Evolutionary conservation across 2,888 invertebrate genomes (phyloP).

Genomic region (Orgyia antiqua): DNA sequence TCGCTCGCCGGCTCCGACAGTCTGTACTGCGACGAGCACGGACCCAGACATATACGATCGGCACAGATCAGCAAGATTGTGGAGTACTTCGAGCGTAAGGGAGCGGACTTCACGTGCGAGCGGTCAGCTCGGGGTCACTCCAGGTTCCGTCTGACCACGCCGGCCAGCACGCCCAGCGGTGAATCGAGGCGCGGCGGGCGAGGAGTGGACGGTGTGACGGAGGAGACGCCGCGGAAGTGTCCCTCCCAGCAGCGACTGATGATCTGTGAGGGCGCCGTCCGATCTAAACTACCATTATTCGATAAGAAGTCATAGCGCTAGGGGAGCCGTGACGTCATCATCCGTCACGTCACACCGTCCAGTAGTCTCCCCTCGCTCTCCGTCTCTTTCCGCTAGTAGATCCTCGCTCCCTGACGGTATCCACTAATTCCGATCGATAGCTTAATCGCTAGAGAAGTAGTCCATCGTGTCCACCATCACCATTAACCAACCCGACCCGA

Average conservation of each 20-base stretch:
- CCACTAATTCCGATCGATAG: too few relatives aligned
- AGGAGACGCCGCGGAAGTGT: slow-evolving; percentile 44
- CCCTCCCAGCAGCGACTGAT: slow-evolving; percentile 80
- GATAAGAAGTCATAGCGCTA: slow-evolving; percentile 78
- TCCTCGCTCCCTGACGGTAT: too few relatives aligned
- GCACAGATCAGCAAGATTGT: slow-evolving; percentile 90
- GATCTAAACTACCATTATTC: slow-evolving; percentile 90
- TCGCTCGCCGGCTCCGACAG: slow-evolving; percentile 88
- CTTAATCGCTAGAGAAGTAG: too few relatives aligned
- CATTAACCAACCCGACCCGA: neutral
- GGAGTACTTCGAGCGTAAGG: slow-evolving; percentile 91
- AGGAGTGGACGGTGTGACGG: slow-evolving; percentile 6
- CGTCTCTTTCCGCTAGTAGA: slow-evolving; percentile 1
- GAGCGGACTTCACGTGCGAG: slow-evolving; percentile 75
- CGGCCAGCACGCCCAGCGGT: too few relatives aligned
- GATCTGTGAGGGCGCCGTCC: slow-evolving; percentile 91
- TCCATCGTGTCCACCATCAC: too few relatives aligned
- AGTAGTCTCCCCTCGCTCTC: neutral
- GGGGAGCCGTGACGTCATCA: slow-evolving; percentile 2
- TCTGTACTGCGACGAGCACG: slow-evolving; percentile 82
- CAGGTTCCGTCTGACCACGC: slow-evolving; percentile 27
- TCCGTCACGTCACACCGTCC: slow-evolving; percentile 5
- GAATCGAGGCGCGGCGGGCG: slow-evolving; percentile 7
- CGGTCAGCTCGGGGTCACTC: slow-evolving; percentile 48
- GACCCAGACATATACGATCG: slow-evolving; percentile 77